Percentiles rank a stretch among this genome's conserved stretches.
Evolutionary conservation across 2,797 vertebrate species (phyloP).

Genomic region (Danio aesculapii): DNA sequence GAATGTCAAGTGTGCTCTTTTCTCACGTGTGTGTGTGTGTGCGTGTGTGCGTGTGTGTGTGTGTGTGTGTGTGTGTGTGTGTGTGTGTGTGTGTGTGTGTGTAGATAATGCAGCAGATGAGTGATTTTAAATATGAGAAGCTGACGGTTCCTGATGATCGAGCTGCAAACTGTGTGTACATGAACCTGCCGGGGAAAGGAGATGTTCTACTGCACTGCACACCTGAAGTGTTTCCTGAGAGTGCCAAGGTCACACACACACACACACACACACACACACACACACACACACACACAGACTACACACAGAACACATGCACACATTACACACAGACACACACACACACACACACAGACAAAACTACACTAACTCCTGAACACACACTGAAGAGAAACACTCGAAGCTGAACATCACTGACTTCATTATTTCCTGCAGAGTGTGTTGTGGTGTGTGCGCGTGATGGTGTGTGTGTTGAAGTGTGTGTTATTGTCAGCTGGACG

Average conservation of each 20-base stretch:
- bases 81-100: constrained; percentile 49
- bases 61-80: constrained; percentile 24
- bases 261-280: constrained; percentile 15
- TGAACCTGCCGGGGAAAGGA: constrained; percentile 92
- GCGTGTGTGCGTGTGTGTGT: constrained; percentile 10
- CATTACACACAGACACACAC: not conserved
- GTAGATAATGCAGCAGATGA: constrained; percentile 98
- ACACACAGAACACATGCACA: not conserved
- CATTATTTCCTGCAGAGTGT: no score
- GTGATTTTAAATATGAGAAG: constrained; percentile 95
- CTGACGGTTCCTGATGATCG: constrained; percentile 91
- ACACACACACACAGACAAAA: no score
- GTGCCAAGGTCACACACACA: constrained; percentile 83
- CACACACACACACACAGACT: not conserved
- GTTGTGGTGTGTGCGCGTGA: no score
- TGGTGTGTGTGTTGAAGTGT: no score
- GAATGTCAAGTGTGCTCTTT: no score
- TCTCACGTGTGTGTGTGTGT: not conserved
- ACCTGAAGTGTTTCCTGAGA: constrained; percentile 89
- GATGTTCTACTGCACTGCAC: constrained; percentile 91
- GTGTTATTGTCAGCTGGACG: constrained; percentile 63
- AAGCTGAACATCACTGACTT: no score
- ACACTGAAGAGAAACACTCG: no score
- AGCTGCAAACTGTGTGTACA: constrained; percentile 93
- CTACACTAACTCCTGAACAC: not conserved